Evolutionary conservation across 2,888 invertebrate genomes (phyloP), one percentile per base, ranked within the genome.

Genomic region (Aphodius sticticus): DNA sequence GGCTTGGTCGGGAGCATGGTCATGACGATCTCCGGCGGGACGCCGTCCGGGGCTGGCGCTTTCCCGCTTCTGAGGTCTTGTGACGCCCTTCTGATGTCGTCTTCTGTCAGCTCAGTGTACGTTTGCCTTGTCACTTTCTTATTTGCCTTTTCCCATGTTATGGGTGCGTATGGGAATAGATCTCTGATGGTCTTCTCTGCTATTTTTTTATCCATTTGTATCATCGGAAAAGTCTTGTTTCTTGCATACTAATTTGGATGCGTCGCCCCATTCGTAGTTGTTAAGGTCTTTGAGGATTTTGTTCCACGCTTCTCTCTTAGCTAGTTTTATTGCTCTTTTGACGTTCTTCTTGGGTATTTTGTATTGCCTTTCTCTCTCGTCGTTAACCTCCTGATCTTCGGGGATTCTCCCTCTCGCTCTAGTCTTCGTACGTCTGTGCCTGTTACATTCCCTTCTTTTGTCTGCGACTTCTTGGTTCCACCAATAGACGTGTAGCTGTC

Each of bases 31-130:
- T 79, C 79, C 12, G 77, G 75, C 2, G 79, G 77, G 0, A 79
- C 15, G 2, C 77, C 77, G 74, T 79, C 79, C 12, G 74, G 75
- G 6, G 69, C 77, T 7, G 75, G 70, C 2, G 77, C 79, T 35
- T 77, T 79, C n/a, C 77, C 37, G 12, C 37, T 77, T 35, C 69
- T 15, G 12, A 79, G 7, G 5, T 9, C 5, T 9, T 37, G 69
- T 6, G 74, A 72, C 15, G 75, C 38, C n/a, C 4, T 35, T n/a
- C 3, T 26, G 6, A 72, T 26, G 14, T 72, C 26, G 14, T 72
- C 72, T 14, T 72, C 16, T 2, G 72, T 72, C 0, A 72, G 2
- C 2, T 7, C 12, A 53, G 53, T 9, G 53, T 3, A 53, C 1
- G 53, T 9, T 53, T 53, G 2, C 15, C 15, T 15, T 1, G 14